Conservation (phyloP, 2,113 vertebrate species). For the Calidris pugnax region DNA sequence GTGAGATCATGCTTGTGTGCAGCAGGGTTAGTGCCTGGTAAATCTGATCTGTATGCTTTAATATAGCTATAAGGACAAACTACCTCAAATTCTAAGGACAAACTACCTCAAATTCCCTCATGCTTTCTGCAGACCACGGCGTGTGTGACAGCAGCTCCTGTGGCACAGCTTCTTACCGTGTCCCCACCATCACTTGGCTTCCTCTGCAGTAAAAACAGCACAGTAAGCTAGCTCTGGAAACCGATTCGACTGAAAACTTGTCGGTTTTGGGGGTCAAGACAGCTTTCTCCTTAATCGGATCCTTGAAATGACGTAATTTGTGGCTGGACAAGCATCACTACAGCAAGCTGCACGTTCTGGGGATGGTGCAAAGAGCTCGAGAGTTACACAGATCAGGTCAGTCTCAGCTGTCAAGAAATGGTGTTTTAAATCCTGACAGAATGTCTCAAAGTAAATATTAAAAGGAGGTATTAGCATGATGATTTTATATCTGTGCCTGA, state of each 20-base stretch:
- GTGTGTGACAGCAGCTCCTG: not conserved
- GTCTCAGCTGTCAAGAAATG: not conserved
- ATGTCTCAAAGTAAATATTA: not conserved
- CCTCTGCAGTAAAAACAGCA: not conserved
- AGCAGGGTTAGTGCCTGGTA: not conserved
- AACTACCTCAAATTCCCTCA: not conserved
- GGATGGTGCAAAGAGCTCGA: not conserved
- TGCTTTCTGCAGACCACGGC: not conserved
- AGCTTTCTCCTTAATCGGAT: not conserved
- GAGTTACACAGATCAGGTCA: not conserved
- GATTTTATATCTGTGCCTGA: not conserved
- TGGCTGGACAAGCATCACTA: not conserved
- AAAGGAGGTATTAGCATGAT: not conserved
- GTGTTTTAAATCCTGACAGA: not conserved
- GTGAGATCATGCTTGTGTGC: not conserved
- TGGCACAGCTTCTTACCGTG: fast-evolving
- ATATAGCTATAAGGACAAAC: not conserved
- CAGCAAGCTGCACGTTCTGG: not conserved
- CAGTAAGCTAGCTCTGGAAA: not conserved
- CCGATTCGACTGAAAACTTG: not conserved
- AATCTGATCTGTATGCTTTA: not conserved
- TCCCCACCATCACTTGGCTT: not conserved
- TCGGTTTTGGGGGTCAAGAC: not conserved
- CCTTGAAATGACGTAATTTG: not conserved
- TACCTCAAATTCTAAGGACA: not conserved